Evolutionary conservation across 1,140 invertebrate genomes (phyloP).

Genomic region (Asobara japonica): DNA sequence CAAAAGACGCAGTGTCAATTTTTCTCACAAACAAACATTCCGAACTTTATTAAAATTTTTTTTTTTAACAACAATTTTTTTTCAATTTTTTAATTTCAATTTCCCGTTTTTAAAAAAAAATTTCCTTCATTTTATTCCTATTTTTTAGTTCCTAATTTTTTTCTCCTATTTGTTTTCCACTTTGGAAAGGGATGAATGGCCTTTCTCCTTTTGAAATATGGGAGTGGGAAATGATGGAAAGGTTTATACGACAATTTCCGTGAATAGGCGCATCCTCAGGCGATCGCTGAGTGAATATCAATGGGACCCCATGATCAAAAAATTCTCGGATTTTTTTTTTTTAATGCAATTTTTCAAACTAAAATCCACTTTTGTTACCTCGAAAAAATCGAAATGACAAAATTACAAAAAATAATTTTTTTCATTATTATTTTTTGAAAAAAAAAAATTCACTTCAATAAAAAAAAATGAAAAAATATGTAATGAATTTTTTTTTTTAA

Average conservation of each 20-base stretch:
- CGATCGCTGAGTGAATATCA: slow-evolving; percentile 48
- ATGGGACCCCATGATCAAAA: slow-evolving; percentile 34
- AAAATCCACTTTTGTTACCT: no score
- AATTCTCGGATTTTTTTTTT: neutral
- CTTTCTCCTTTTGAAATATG: neutral
- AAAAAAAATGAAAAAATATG: neutral
- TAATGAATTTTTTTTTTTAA: neutral
- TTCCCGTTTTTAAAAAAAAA: neutral
- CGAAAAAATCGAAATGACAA: no score
- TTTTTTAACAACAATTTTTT: neutral
- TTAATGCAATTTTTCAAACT: neutral
- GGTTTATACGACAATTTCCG: slow-evolving; percentile 43
- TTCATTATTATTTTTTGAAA: no score
- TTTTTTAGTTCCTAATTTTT: neutral
- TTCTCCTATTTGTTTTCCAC: neutral
- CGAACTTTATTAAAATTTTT: no score
- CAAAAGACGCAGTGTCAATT: no score
- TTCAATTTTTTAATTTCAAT: neutral
- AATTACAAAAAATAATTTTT: no score
- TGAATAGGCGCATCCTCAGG: slow-evolving; percentile 46
- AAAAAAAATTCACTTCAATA: neutral
- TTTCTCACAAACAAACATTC: no score
- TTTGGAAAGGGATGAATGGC: neutral
- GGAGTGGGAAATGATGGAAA: slow-evolving; percentile 15
- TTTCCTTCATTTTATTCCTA: neutral